Conservation (phyloP, 2,113 vertebrate genomes). For the Rhea pennata region DNA sequence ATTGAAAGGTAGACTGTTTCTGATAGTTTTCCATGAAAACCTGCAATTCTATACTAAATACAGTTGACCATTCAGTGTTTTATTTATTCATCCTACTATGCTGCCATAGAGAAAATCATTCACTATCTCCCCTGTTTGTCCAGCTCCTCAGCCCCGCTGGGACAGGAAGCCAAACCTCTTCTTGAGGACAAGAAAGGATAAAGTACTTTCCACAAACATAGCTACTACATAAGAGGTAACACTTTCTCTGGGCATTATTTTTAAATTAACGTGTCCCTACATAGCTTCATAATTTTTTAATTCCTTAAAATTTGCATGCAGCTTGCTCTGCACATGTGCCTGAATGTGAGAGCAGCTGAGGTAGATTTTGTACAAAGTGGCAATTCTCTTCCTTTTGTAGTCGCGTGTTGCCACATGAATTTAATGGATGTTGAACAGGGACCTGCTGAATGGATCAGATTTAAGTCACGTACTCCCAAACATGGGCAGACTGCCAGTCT, state of each 20-base stretch:
- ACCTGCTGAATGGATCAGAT: neutral
- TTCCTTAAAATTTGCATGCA: constrained; percentile 27
- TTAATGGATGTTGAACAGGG: neutral
- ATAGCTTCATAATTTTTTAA: neutral
- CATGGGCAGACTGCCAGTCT: neutral
- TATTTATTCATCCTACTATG: neutral
- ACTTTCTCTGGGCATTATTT: neutral
- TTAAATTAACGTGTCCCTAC: neutral
- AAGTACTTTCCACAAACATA: neutral
- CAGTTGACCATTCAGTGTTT: neutral
- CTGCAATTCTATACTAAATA: neutral
- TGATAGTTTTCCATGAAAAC: neutral
- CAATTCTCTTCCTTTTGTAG: neutral
- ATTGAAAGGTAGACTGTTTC: neutral
- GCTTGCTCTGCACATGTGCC: neutral
- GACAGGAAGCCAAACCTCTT: neutral
- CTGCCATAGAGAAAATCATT: neutral
- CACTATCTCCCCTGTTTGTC: neutral
- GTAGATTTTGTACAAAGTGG: neutral
- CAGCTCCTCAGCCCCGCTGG: neutral
- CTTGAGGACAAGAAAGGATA: neutral
- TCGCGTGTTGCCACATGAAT: neutral
- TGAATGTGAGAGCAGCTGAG: neutral
- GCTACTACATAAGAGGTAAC: neutral
- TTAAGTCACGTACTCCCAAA: neutral